These are phyloP conservation scores for Anadara kagoshimensis DNA, from an alignment of 1,140 invertebrate genomes.

Conservation along the genomic window DNA sequence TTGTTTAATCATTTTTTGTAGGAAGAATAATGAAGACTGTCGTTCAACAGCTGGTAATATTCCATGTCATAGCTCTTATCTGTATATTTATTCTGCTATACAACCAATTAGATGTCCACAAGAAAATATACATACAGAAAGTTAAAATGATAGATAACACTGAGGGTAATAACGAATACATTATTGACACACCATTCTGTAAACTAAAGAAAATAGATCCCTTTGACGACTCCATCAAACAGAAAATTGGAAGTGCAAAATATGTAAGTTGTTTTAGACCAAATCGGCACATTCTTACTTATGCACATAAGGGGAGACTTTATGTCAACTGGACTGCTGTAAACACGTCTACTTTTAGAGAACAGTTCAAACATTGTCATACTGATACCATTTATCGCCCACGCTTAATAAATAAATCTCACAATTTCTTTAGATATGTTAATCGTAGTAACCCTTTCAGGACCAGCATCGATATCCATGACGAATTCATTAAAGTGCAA, in stretches of 20 bases:
- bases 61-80: too few species aligned
- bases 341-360: constrained; percentile 38
- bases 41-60: too few species aligned
- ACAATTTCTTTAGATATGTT: constrained; percentile 45
- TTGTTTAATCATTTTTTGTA: too few species aligned
- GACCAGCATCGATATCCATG: constrained; percentile 27
- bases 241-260: background rate
- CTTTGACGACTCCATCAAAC: constrained; percentile 20
- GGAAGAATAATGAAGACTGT: too few species aligned
- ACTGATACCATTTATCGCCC: constrained; percentile 23
- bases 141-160: too few species aligned
- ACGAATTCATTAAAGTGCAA: constrained; percentile 65
- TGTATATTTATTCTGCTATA: too few species aligned
- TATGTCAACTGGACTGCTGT: constrained; percentile 52
- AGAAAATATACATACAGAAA: too few species aligned
- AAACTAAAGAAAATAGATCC: constrained; percentile 32
- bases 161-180: background rate
- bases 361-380: constrained; percentile 10
- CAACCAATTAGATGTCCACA: too few species aligned
- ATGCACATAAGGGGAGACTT: constrained; percentile 52
- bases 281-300: too few species aligned
- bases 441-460: constrained; percentile 36
- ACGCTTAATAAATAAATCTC: constrained; percentile 48
- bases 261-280: too few species aligned
- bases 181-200: constrained; percentile 27